Base-by-base conservation (phyloP, 2,113 vertebrate species). In the Vidua chalybeata region DNA sequence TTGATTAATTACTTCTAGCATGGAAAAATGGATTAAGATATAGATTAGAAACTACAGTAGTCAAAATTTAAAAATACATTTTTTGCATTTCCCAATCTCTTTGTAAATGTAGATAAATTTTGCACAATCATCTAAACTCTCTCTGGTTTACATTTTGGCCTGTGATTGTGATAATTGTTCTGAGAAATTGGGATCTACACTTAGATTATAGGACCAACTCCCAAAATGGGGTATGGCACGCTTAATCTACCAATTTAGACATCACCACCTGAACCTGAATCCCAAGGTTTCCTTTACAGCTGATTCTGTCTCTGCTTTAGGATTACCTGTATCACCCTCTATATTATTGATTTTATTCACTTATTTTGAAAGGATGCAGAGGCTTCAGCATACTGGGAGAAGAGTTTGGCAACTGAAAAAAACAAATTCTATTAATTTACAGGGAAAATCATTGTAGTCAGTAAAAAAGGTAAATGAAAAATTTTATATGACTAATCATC, bases 131-230 rank as follows among this genome's bases (percentile, higher is more conserved):
- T 68, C 11, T 13, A 68, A 23, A 73, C 6, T n/a, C 26, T 63
- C 43, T 71, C 39, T 75, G 8, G 14, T 75, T 93, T 75, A 64
- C 5, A 9, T 82, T 75, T 85, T 71, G 15, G 30, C 59, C 41
- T 5, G 0, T 31, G 43, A 73, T 14, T 69, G 20, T 37, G 19
- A 48, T 61, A 61, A 41, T 4, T 2, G 0, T 51, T 52, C 54
- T 28, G 10, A 64, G 13, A 74, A 91, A 64, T 5, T 26, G 16
- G 3, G 3, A 76, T 56, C 33, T 30, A 67, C 13, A 9, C 21
- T 72, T 71, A 58, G 62, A 61, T 62, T 61, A 45, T 26, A 61
- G 39, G 11, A 81, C 39, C 15, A 45, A 55, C 13, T 39, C 13
- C n/a, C 18, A 66, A 4, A 77, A 49, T 7, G 1, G 8, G 3